Percentiles rank a stretch among this genome's conserved stretches.
Conservation (phyloP, 1,140 invertebrate species). For the Caerostris darwini region DNA sequence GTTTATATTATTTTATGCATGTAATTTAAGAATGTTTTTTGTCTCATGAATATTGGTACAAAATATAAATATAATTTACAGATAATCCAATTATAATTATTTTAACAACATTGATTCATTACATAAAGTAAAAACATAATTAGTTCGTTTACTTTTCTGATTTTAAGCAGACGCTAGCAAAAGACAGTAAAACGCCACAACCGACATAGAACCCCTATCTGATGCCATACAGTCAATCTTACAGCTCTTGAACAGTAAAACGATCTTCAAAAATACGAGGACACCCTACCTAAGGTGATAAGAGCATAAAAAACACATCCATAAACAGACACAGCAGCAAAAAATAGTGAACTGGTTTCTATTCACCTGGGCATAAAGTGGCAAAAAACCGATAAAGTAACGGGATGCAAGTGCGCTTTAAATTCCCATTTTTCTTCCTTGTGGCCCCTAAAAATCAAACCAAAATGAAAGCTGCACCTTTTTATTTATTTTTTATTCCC, state of each 20-base stretch:
- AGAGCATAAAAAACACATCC: slow-evolving; percentile 8
- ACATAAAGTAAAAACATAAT: too few relatives aligned
- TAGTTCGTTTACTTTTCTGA: neutral
- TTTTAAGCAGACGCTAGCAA: neutral
- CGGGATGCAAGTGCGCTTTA: slow-evolving; percentile 27
- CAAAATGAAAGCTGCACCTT: slow-evolving; percentile 16
- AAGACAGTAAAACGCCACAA: neutral
- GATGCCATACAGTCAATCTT: neutral
- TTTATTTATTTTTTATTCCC: neutral
- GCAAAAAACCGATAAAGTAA: neutral
- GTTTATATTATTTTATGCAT: too few relatives aligned
- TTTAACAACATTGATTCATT: too few relatives aligned
- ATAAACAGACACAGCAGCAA: slow-evolving; percentile 35
- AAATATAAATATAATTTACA: too few relatives aligned
- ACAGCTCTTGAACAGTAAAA: slow-evolving; percentile 5
- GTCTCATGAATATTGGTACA: too few relatives aligned
- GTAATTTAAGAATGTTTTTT: too few relatives aligned
- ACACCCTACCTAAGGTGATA: neutral
- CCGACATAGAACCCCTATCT: neutral
- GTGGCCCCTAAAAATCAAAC: neutral
- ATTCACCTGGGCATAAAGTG: slow-evolving; percentile 37
- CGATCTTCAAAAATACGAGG: neutral
- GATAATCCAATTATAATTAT: too few relatives aligned
- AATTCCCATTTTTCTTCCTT: slow-evolving; percentile 11
- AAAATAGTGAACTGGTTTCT: slow-evolving; percentile 16